Base-by-base conservation (phyloP, 92 coral and sea anemone genomes). In the Zoanthus sansibaricus region DNA sequence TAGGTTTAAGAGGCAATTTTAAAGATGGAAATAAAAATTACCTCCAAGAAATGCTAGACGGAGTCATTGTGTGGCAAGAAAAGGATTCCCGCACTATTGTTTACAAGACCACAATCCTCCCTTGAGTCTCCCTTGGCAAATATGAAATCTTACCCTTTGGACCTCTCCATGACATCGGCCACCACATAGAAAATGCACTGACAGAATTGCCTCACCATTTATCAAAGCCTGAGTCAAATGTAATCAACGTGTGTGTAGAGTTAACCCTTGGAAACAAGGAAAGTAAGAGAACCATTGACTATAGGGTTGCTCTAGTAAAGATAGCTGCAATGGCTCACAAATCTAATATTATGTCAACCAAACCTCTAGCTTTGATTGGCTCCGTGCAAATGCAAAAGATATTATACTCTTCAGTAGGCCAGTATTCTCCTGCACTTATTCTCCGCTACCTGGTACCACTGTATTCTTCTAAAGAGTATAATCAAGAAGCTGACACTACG, bases 381-480 rank as follows among this genome's bases (percentile, higher is more conserved):
- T 84, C 92, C 25, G 86, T 80, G 17, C 87, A 91, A 71, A 84
- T 88, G 90, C 94, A 91, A 59, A 30, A 86, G 75, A 76, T 88
- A 12, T 37, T 91, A 17, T 91, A 91, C 51, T 66, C 86, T 13
- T 12, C 75, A 13, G 94, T 88, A 20, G 86, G 79, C 47, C 44
- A 72, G 56, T 61, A 87, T 20, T 21, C 76, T 78, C 92, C 91
- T 9, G 68, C 72, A 33, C 87, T 77, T 56, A 77, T 91, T 59
- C 94, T 91, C 44, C 78, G 94, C 25, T 91, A 91, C 79, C 68
- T 87, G 91, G 93, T 80, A 78, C 67, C 93, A 90, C 83, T 52
- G 87, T 9, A 87, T 90, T 4, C 83, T 90, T n/a, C 91, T 90
- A 37, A 72, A 72, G 30, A 51, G 44, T 4, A 69, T 12, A 25